Evolutionary conservation across 2,888 invertebrate species (phyloP).

Genomic region (Eilema depressum): DNA sequence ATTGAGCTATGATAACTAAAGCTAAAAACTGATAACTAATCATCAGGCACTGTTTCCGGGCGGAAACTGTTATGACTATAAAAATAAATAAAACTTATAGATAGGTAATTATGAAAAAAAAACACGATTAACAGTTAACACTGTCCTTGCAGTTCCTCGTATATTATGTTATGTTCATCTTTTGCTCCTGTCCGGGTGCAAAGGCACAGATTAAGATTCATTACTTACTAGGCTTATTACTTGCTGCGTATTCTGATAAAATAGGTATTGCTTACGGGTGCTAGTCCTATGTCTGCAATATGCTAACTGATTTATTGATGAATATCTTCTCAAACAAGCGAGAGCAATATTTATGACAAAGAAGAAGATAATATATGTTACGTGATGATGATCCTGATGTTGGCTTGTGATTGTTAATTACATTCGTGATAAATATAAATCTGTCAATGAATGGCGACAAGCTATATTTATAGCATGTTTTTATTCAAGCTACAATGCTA

Average conservation of each 20-base stretch:
- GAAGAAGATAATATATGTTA: neutral
- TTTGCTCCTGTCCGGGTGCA: neutral
- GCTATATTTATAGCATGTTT: conserved; percentile 59
- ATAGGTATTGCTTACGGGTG: too few species aligned
- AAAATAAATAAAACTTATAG: neutral
- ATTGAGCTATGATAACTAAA: neutral
- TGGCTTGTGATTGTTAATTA: conserved; percentile 36
- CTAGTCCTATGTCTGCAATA: too few species aligned
- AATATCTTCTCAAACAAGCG: neutral
- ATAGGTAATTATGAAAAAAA: too few species aligned
- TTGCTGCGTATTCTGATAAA: too few species aligned
- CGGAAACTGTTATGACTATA: conserved; percentile 33
- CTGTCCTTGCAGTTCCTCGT: neutral
- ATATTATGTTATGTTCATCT: neutral
- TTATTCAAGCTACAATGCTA: conserved; percentile 54
- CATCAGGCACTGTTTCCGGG: conserved; percentile 27
- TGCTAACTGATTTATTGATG: neutral
- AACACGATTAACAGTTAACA: too few species aligned
- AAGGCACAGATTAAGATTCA: too few species aligned
- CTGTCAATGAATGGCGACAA: conserved; percentile 45
- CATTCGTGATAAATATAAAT: conserved; percentile 54
- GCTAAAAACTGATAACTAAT: neutral
- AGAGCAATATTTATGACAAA: neutral
- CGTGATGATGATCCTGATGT: neutral
- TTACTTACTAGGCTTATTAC: too few species aligned